Base-by-base conservation (phyloP, 2,797 vertebrate species). In the Diceros bicornis region DNA sequence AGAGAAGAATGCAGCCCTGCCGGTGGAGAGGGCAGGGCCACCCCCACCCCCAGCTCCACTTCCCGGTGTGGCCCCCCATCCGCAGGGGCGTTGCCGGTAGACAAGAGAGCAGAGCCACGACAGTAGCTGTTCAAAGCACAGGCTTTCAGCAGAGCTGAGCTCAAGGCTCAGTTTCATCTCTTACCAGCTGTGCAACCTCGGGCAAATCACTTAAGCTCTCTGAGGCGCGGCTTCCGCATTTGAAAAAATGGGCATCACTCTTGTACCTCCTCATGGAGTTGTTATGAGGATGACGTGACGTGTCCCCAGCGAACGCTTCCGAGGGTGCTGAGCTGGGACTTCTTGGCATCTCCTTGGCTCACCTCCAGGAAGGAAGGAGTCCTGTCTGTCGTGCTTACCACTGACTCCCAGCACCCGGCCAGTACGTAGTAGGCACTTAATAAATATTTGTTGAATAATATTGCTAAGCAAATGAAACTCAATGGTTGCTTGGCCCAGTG, bases 181-280 rank as follows among this genome's bases (percentile, higher is more conserved):
- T n/a, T 2, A 21, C 21, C 61, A 74, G 93, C 89, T 97, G 93
- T 85, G 91, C 96, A 93, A 62, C 57, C 75, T 37, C 0, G 0
- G 83, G 87, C 29, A 96, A 78, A 75, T 87, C 86, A 59, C 77
- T 52, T 17, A 57, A 55, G 21, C 44, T 97, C 94, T 96, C 97
- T 68, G 75, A 87, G 37, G 20, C 75, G 71, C 11, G 0, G 52
- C 59, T 52, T 88, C 27, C 69, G 87, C 72, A 0, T 32, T 41
- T n/a, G 68, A 83, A 68, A 71, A 68, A 23, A 8, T 0, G 23
- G 52, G 50, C 61, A 17, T 29, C 41, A 5, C 27, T 2, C 4
- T 0, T 0, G 16, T 14, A 41, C 72, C 89, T 94, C 74, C 44
- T 62, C 44, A 0, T 34, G 44, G 69, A 84, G 34, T 21, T 41